Evolutionary conservation across 2,888 invertebrate species (phyloP), one percentile per base, ranked within the genome.

Genomic region (Xiphydria camelus): DNA sequence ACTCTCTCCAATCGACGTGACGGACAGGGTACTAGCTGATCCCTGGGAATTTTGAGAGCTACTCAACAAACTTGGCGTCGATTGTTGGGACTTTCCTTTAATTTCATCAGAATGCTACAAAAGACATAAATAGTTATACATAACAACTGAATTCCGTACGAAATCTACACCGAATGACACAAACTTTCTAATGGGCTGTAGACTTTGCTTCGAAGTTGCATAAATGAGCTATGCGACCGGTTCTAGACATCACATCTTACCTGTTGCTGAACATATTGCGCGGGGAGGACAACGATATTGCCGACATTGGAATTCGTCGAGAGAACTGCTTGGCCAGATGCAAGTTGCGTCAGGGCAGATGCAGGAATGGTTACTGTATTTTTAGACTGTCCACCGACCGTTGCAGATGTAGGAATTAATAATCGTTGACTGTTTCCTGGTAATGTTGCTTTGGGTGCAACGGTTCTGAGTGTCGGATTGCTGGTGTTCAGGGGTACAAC

Each of bases 211-310:
- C 6, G 15, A 12, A 3, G 12, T 15, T 5, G 29, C 3, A 2
- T 12, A 7, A 12, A 14, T 6, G 14, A 29, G 12, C 4, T 14
- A 2, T 2, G 29, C 48, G 2, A n/a, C 1, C 5, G 5, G 18
- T n/a, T 9, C 9, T 43, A n/a, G n/a, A n/a, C n/a, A n/a, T n/a
- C n/a, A n/a, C n/a, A n/a, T 33, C 6, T 49, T 33, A 40, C 50
- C 64, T 68, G 63, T 58, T 79, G 78, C 49, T 81, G 78, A 41
- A 83, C 73, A 65, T 80, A 82, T 48, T 80, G 80, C 4, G 83
- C 80, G 18, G 83, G 83, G 6, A 84, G 73, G 59, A 84, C 78
- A 12, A 84, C 80, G 65, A 82, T 80, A 54, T 79, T 79, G 2
- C 78, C 72, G n/a, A 77, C 68, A 45, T 70, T 73, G 1, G 73